These are phyloP conservation scores for Sebastes ruberrimus DNA, from an alignment of 2,797 vertebrate species.

Conservation along the genomic window DNA sequence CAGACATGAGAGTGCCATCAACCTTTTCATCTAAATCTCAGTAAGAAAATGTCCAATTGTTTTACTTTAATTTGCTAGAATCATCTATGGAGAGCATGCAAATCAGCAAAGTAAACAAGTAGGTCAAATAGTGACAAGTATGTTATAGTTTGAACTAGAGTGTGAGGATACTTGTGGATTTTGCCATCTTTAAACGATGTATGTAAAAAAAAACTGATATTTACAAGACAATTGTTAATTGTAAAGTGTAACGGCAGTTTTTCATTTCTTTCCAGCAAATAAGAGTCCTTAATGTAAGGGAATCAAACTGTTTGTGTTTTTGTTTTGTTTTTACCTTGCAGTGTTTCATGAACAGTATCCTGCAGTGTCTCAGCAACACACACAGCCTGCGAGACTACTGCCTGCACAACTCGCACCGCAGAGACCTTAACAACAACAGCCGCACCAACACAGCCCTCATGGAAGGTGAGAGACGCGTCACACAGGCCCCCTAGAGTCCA, in stretches of 20 bases:
- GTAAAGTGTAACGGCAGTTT: not conserved
- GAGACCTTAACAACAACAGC: constrained; percentile 95
- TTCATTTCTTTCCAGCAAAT: not conserved
- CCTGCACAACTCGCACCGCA: constrained; percentile 92
- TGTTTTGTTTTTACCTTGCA: constrained; percentile 54
- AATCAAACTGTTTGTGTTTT: not conserved
- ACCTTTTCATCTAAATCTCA: no score
- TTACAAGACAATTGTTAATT: not conserved
- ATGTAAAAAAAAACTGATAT: not conserved
- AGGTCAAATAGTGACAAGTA: not conserved
- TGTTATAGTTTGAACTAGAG: not conserved
- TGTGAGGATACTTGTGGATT: not conserved
- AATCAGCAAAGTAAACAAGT: not conserved
- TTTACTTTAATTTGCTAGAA: not conserved
- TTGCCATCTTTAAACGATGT: not conserved
- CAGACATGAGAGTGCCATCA: no score
- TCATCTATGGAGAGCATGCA: not conserved
- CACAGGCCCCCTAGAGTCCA: not conserved
- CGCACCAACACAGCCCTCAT: constrained; percentile 92
- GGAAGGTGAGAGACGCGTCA: constrained; percentile 85
- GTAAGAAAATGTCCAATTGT: not conserved
- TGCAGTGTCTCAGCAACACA: constrained; percentile 99
- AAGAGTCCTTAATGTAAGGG: not conserved
- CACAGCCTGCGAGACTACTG: constrained; percentile 95
- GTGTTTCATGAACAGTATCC: constrained; percentile 99